Conservation (phyloP, 2,113 vertebrate species). For the Motacilla alba region DNA sequence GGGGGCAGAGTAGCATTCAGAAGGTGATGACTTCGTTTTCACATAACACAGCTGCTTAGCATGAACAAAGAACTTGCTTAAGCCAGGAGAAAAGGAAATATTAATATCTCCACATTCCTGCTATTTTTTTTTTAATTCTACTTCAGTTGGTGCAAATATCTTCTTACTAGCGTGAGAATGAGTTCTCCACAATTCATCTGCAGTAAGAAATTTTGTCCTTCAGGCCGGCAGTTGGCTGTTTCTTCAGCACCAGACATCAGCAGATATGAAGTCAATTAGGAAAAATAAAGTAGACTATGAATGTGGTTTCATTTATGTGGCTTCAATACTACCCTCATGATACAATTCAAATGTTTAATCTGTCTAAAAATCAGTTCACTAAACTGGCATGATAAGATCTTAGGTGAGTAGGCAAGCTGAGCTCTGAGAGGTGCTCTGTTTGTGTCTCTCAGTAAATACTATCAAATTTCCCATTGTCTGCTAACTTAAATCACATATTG, state of each 20-base stretch:
- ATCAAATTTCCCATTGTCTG: background rate
- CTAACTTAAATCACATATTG: background rate
- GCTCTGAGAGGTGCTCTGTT: background rate
- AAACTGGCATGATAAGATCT: background rate
- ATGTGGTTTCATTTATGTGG: background rate
- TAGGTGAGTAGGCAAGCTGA: background rate
- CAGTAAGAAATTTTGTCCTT: background rate
- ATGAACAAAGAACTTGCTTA: background rate
- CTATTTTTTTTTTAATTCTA: background rate
- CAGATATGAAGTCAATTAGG: background rate
- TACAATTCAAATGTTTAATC: background rate
- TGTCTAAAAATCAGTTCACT: background rate
- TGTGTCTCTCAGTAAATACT: background rate
- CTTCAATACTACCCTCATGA: background rate
- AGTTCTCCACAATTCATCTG: background rate
- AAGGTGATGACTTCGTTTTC: background rate
- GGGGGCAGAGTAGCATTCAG: background rate
- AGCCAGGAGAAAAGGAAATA: background rate
- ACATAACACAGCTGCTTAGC: background rate
- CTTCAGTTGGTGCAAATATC: background rate
- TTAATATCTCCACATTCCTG: background rate
- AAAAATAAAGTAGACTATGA: background rate
- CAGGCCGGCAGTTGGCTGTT: accelerated
- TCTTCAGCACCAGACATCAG: background rate
- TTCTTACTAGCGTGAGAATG: accelerated